Evolutionary conservation across 1,140 invertebrate species (phyloP), one percentile per base, ranked within the genome.

Genomic region (Psilanteris sp.): DNA sequence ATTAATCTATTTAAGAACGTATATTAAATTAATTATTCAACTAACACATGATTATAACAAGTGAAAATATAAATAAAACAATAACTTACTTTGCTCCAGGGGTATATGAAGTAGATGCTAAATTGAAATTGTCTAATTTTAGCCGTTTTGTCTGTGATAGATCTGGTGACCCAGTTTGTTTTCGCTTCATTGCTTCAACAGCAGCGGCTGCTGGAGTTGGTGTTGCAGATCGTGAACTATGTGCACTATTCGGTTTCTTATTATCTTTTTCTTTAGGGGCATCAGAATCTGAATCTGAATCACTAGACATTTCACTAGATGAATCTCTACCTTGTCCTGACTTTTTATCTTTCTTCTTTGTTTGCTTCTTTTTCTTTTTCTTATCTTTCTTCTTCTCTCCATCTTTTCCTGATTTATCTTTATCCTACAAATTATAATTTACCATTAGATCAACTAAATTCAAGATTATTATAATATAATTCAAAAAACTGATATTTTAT

Each of bases 271-370:
- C 88, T 80, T 90, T 90, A 10, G 89, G 87, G 15, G 86, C 82
- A 73, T 94, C 93, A 0, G 90, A 90, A 79, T 93, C 93, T 0
- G 93, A 91, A 76, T 93, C 94, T 0, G 93, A 93, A 78, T 94
- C 93, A 8, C 91, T 93, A 83, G 92, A 94, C 77, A 92, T 93
- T 84, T 92, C 94, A 82, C 91, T 93, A 70, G 91, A 93, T 37
- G 91, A 92, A 62, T 92, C 92, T 81, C 86, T 87, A 13, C 61
- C 72, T 13, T 76, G 46, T 9, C 72, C 64, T 6, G 68, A 39
- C 41, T 81, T 87, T 11, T 83, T 86, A 26, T 85, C 84, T 3
- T 87, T 85, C 8, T 83, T 88, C 29, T 85, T 85, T 0, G 29
- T 52, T 24, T 80, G 78, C 39, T 87, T 87, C 55, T 87, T 88